Base-by-base conservation (phyloP, 2,113 vertebrate species). In the Pelvicachromis taeniatus region DNA sequence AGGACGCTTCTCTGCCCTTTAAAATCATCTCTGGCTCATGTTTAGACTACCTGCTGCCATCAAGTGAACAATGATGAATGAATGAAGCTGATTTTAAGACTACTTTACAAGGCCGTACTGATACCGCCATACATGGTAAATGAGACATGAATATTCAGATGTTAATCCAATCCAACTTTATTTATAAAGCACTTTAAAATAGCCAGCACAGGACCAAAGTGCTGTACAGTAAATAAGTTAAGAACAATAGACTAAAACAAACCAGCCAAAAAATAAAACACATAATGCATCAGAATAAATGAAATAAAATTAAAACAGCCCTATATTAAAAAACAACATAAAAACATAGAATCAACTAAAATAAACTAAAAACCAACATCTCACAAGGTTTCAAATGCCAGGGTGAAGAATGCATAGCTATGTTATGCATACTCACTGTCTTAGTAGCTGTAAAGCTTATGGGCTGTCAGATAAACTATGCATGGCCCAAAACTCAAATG, bases 1-100 rank as follows among this genome's bases (percentile, higher is more conserved):
- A 45, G 56, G 7, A 93, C 87, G 59, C 73, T 77, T 82, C 84
- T 82, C 73, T 54, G 88, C 87, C 91, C 85, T 89, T 78, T 73
- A 40, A 48, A 78, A 90, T 87, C 59, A 80, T 82, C 91, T 78
- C 88, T 90, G 89, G 53, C 56, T 8, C 61, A 10, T 52, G 58
- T 77, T 90, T 83, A 88, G 78, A 84, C 84, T 35, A 40, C 83
- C 78, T 73, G 81, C 83, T 84, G 80, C 80, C 73, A 52, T 53
- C 73, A 35, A 50, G 65, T 38, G 42, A 88, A 54, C n/a, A 14
- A 19, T 12, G 26, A 53, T n/a, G 31, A 80, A 81, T 77, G 29
- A 79, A 79, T 77, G 23, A 79, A 79, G 61, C 50, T 88, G 53
- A 55, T 84, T 56, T 59, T n/a, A 70, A 3, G 17, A 48, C 21